A percentile compares a stretch with the other conserved stretches of the same genome.
These are phyloP conservation scores for Gephyroberyx darwinii DNA, from an alignment of 2,797 vertebrate genomes.

Conservation along the genomic window DNA sequence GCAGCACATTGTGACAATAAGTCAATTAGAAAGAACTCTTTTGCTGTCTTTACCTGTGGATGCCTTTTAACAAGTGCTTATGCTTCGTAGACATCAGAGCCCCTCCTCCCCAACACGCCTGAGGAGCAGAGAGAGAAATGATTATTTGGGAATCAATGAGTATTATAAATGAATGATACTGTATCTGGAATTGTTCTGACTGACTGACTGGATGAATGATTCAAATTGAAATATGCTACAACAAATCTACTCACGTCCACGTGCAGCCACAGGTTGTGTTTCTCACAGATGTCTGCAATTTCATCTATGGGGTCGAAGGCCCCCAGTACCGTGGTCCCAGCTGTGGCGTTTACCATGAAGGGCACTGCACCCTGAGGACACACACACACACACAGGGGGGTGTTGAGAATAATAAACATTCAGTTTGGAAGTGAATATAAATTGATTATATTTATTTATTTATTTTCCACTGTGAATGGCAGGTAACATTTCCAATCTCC, in stretches of 20 bases:
- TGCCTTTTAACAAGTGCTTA: constrained; percentile 80
- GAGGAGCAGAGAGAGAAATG: constrained; percentile 14
- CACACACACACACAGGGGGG: neutral
- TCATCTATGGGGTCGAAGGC: constrained; percentile 87
- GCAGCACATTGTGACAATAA: too few relatives aligned
- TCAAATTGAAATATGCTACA: too few relatives aligned
- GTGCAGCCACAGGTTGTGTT: constrained; percentile 80
- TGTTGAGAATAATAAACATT: neutral
- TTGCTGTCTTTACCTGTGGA: constrained; percentile 81
- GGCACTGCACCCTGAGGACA: constrained; percentile 81
- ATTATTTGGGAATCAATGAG: neutral
- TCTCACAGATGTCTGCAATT: constrained; percentile 83
- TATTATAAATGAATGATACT: too few relatives aligned
- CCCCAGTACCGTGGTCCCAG: constrained; percentile 86
- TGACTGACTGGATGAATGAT: neutral
- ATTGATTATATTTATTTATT: neutral
- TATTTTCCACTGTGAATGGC: too few relatives aligned
- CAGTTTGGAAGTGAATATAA: too few relatives aligned
- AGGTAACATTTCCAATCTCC: neutral
- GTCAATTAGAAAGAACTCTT: too few relatives aligned
- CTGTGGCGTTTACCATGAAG: constrained; percentile 86
- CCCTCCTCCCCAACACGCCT: constrained; percentile 91
- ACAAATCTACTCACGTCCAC: constrained; percentile 45
- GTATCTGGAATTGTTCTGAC: too few relatives aligned
- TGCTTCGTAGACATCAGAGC: constrained; percentile 86